Evolutionary conservation across 2,797 vertebrate genomes (phyloP).

Genomic region (Aselliscus stoliczkanus): DNA sequence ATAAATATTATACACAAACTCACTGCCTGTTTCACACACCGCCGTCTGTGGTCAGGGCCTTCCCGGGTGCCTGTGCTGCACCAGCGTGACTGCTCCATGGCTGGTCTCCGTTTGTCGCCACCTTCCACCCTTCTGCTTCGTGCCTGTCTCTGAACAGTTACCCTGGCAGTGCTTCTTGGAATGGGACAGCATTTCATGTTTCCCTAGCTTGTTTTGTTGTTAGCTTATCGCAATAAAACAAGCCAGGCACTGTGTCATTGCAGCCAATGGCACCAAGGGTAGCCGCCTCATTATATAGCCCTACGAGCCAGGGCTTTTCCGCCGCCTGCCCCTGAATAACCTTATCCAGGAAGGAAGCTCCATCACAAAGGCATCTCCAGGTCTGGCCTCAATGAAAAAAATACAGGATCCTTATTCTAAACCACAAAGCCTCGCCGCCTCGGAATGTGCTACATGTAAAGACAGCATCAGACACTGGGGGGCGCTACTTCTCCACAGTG

Average conservation of each 20-base stretch:
- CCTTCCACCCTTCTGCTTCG: neutral
- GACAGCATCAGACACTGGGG: neutral
- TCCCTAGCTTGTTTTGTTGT: neutral
- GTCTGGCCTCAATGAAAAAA: neutral
- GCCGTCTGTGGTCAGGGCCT: neutral
- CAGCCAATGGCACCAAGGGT: neutral
- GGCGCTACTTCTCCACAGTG: neutral
- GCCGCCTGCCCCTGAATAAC: neutral
- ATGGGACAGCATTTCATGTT: neutral
- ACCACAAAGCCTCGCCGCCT: neutral
- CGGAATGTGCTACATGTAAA: neutral
- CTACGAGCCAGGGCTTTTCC: neutral
- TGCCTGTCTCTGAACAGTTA: neutral
- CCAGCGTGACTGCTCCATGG: neutral
- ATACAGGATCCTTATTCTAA: neutral
- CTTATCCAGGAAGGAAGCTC: neutral
- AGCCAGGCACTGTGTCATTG: neutral
- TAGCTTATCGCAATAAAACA: neutral
- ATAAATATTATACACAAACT: constrained; percentile 55
- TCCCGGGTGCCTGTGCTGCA: rapidly evolving
- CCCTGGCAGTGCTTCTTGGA: neutral
- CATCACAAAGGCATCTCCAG: neutral
- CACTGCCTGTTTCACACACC: neutral
- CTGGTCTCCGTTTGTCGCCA: rapidly evolving
- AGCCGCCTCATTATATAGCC: neutral